Evolutionary conservation across 2,888 invertebrate species (phyloP), one percentile per base, ranked within the genome.

Genomic region (Lycia hirtaria): DNA sequence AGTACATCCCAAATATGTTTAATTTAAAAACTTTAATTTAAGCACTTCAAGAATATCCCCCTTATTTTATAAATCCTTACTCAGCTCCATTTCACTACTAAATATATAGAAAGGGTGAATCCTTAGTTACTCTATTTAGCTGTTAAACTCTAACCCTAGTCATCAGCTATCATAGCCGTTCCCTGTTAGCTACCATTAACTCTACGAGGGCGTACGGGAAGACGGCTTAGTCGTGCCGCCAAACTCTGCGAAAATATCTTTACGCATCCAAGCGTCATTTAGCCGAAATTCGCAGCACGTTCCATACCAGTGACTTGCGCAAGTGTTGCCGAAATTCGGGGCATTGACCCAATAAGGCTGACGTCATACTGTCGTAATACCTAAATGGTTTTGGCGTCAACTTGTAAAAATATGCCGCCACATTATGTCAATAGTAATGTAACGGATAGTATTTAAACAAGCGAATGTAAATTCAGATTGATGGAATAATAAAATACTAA

Each of bases 251-350:
- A 49, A 67, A 53, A 68, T 67, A 68, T 64, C 68, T 72, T 73
- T 59, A 68, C 56, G 45, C 62, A 56, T 59, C 64, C 30, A 43
- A 50, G 69, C 56, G 52, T 69, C 69, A 62, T 66, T 62, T 56
- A 55, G 41, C 56, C 49, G 22, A 68, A 68, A 77, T 77, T 73
- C 73, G 32, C 63, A 55, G 53, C 75, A 77, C 75, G 75, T 75
- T 55, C 67, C 58, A 65, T 69, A 71, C 63, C 64, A 63, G 61
- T 69, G 72, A 76, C 32, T 65, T 64, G 62, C 62, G 62, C 71
- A 71, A 74, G 62, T 68, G 65, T 56, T 69, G 71, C 40, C 58
- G 58, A 51, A 65, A 66, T 62, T 62, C 32, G 62, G 22, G 22
- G 22, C 38, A 14, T n/a, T 38, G 33, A 54, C 47, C 64, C 63